phyloP scores from a whole-genome alignment of 1,140 invertebrate species.

The Rhopalosiphum padi region DNA sequence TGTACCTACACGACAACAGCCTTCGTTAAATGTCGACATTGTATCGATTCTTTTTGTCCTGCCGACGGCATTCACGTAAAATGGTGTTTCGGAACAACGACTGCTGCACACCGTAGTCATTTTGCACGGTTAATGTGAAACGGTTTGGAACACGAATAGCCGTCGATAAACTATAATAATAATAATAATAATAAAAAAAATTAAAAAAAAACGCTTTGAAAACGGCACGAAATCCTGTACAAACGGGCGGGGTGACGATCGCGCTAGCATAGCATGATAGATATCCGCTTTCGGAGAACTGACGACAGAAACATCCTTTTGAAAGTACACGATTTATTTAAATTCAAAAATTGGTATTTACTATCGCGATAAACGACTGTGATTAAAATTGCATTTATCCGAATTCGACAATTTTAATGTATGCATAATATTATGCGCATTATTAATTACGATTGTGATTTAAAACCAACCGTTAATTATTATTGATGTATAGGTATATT shows the following conservation, averaged over 20 bases:
- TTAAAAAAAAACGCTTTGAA: not conserved
- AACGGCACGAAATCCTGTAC: not conserved
- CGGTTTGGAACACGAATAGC: not conserved
- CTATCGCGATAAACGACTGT: not conserved
- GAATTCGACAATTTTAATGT: not conserved
- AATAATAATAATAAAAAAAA: not conserved
- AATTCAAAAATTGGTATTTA: not conserved
- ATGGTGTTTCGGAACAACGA: not conserved
- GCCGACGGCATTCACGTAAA: not conserved
- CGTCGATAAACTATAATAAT: not conserved
- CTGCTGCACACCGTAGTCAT: not conserved
- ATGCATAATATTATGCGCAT: too few species aligned
- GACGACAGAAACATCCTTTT: too few species aligned
- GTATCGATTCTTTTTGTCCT: not conserved
- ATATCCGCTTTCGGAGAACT: not conserved
- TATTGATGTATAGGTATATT: too few species aligned
- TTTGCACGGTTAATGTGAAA: not conserved
- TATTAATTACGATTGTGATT: not conserved
- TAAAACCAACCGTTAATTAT: too few species aligned
- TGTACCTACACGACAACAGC: not conserved
- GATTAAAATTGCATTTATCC: not conserved
- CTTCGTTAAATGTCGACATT: not conserved
- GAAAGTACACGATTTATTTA: not conserved
- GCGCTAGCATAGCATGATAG: not conserved
- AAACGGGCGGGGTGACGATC: not conserved